Evolutionary conservation across 2,888 invertebrate genomes (phyloP), one percentile per base, ranked within the genome.

Genomic region (Agrilus cyanescens): DNA sequence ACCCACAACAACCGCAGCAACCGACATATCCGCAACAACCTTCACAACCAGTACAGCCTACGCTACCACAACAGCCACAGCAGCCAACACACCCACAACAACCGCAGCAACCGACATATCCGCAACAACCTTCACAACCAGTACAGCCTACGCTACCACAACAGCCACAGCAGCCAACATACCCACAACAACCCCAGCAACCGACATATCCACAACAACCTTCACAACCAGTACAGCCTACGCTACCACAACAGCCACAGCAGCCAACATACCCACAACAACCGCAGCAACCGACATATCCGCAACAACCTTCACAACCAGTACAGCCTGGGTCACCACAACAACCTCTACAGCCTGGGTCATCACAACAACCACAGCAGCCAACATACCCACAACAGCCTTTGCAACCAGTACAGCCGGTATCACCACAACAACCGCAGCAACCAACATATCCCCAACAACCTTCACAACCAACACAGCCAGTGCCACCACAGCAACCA

Each of bases 261-360:
- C 46, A 7, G 47, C 38, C 12, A n/a, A n/a, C n/a, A 44, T 40
- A 37, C 44, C 51, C 41, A 45, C 50, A 37, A 53, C 53, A 39
- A 52, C 54, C 38, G 47, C 52, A 51, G 46, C 50, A 13, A 2
- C 32, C 32, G 10, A 44, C 34, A 42, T 41, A 39, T 40, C 51
- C n/a, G 45, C 69, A 51, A 8, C 20, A 37, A 52, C 47, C 44
- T 31, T 46, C 43, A 12, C 47, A 50, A 40, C 45, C 51, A 46
- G 46, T 82, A 53, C 76, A 43, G 52, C 51, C n/a, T 57, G 59
- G 8, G 45, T 46, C n/a, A 48, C 44, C 32, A 45, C 47, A 49
- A 50, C 45, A 44, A 46, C 52, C 52, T 46, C 52, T 42, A 25
- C 45, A 45, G 38, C 45, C 51, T 8, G 47, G 69, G 50, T 30